Conservation (phyloP, 2,797 vertebrate genomes). For the Nannoperca obscura region DNA sequence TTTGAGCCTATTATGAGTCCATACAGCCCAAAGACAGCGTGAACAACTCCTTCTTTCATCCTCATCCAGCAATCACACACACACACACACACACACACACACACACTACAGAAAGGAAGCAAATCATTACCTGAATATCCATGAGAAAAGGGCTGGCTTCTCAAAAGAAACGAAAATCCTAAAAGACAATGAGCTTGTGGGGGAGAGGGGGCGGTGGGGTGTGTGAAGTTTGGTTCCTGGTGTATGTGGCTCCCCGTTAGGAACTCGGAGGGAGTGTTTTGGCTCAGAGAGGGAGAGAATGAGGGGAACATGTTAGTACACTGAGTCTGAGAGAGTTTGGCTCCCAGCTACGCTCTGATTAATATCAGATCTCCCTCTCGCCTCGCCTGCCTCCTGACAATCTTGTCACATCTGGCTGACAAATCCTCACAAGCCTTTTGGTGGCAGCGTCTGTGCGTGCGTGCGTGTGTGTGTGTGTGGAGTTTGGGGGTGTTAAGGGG, state of each 20-base stretch:
- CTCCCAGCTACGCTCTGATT: constrained; percentile 93
- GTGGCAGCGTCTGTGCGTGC: constrained; percentile 72
- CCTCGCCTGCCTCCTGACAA: constrained; percentile 88
- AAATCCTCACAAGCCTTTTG: constrained; percentile 91
- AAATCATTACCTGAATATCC: constrained; percentile 77
- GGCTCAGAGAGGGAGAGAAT: constrained; percentile 88
- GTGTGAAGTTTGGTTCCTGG: constrained; percentile 60
- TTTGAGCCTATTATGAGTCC: constrained; percentile 64
- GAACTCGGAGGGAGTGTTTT: constrained; percentile 75
- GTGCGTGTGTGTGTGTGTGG: constrained; percentile 10
- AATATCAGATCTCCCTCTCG: constrained; percentile 91
- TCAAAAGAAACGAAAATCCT: constrained; percentile 29
- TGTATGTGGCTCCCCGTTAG: constrained; percentile 70
- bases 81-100: constrained; percentile 23
- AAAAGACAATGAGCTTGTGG: constrained; percentile 41
- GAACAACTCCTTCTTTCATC: constrained; percentile 70
- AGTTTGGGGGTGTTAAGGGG: constrained; percentile 35
- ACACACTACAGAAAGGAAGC: constrained; percentile 29
- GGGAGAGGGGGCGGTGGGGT: not conserved
- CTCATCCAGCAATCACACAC: constrained; percentile 66
- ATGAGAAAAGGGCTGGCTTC: constrained; percentile 61
- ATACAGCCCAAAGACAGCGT: constrained; percentile 64
- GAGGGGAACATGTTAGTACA: constrained; percentile 94
- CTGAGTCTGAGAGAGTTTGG: constrained; percentile 92
- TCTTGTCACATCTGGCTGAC: constrained; percentile 95